Evolutionary conservation across 2,888 invertebrate species (phyloP).

Genomic region (Leptodirus hochenwartii): DNA sequence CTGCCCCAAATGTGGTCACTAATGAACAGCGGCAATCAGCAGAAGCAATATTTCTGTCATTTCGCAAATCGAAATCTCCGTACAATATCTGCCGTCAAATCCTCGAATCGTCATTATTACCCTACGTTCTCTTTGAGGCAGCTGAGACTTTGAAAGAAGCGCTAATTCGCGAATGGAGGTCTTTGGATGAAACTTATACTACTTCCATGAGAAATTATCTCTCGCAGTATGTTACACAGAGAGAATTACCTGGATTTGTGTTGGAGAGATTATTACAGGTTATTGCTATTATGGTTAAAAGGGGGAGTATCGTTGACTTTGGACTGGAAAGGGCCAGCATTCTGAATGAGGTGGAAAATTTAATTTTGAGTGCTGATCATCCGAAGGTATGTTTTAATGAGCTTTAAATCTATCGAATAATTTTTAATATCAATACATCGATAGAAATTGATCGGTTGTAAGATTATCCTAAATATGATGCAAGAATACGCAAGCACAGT

Average conservation of each 20-base stretch:
- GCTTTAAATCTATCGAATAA: slow-evolving; percentile 6
- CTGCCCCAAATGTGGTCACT: slow-evolving; percentile 58
- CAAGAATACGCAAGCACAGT: slow-evolving; percentile 77
- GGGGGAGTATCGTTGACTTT: slow-evolving; percentile 58
- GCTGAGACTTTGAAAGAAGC: slow-evolving; percentile 67
- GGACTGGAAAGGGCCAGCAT: slow-evolving; percentile 48
- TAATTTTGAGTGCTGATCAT: slow-evolving; percentile 50
- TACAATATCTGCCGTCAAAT: slow-evolving; percentile 65
- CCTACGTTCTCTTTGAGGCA: slow-evolving; percentile 77
- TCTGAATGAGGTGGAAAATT: slow-evolving; percentile 53
- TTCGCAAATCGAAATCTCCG: slow-evolving; percentile 64
- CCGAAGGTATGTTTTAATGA: slow-evolving; percentile 30
- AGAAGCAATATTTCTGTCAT: slow-evolving; percentile 65
- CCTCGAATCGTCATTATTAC: slow-evolving; percentile 49
- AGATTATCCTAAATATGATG: slow-evolving; percentile 64
- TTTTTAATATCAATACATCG: background rate
- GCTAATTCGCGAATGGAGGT: slow-evolving; percentile 68
- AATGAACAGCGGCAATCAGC: slow-evolving; percentile 63
- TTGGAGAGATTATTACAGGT: slow-evolving; percentile 54
- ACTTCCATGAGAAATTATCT: slow-evolving; percentile 57
- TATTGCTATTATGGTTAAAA: slow-evolving; percentile 76
- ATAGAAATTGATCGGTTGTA: slow-evolving; percentile 69
- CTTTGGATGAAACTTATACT: slow-evolving; percentile 48
- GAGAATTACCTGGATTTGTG: slow-evolving; percentile 53
- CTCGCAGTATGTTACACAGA: slow-evolving; percentile 54